A percentile compares a stretch with the other conserved stretches of the same genome.
Evolutionary conservation across 2,113 vertebrate genomes (phyloP).

Genomic region (Seriola aureovittata): DNA sequence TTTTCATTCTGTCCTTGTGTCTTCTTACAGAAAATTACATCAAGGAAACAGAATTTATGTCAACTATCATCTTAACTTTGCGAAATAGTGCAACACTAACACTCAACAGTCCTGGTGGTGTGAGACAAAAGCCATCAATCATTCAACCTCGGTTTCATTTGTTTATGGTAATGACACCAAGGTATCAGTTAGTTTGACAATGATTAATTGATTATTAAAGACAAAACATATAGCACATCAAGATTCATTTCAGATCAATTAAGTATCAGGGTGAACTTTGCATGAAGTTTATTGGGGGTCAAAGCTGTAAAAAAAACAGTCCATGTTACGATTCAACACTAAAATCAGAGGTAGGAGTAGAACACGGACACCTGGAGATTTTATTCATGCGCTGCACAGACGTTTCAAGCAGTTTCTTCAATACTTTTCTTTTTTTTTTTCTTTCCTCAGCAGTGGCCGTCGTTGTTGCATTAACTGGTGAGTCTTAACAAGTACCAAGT

Average conservation of each 20-base stretch:
- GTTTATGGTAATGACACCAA: constrained; percentile 8
- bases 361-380: no score
- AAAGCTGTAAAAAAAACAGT: not conserved
- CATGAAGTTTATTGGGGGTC: not conserved
- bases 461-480: no score
- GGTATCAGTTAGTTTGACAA: not conserved
- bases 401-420: not conserved
- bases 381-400: not conserved
- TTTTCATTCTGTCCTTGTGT: no score
- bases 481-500: no score
- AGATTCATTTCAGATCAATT: constrained; percentile 35
- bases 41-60: not conserved
- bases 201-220: constrained; percentile 13
- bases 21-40: no score
- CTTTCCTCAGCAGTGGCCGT: no score
- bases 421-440: no score
- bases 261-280: not conserved
- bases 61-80: not conserved
- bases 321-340: no score
- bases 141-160: constrained; percentile 33
- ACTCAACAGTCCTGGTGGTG: not conserved
- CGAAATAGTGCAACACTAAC: not conserved
- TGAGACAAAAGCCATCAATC: constrained; percentile 40
- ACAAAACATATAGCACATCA: constrained; percentile 2
- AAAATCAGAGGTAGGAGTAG: no score